Evolutionary conservation across 2,797 vertebrate species (phyloP).

Genomic region (Nothura maculosa): DNA sequence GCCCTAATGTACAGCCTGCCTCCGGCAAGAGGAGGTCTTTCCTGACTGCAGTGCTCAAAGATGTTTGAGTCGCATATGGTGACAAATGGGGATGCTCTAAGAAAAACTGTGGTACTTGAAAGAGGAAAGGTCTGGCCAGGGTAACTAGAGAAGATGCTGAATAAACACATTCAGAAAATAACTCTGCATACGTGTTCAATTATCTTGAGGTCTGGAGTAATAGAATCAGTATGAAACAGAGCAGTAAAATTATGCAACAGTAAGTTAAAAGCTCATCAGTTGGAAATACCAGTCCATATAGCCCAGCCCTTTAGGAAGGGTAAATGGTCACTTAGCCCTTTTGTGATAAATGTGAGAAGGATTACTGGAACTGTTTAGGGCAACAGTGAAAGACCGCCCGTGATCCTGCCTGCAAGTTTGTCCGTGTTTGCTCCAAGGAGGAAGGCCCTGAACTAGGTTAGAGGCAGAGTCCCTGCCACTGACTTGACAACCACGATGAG

Average conservation of each 20-base stretch:
- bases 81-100: background rate
- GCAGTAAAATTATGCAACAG: background rate
- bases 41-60: background rate
- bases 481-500: background rate
- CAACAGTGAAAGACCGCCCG: background rate
- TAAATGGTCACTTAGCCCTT: background rate
- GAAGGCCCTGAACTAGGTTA: background rate
- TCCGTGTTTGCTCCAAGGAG: too few species aligned
- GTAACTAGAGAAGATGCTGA: rapidly evolving
- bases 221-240: background rate
- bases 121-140: background rate
- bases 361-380: background rate
- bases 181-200: background rate
- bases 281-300: too few species aligned
- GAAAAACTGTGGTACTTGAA: background rate
- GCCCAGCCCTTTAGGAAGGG: background rate
- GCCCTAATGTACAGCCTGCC: rapidly evolving
- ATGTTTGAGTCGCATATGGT: background rate
- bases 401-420: background rate
- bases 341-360: rapidly evolving
- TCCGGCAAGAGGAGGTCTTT: background rate
- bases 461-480: background rate
- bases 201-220: background rate
- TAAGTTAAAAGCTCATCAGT: too few species aligned
- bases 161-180: background rate